Conservation (phyloP, 2,113 vertebrate genomes). For the Larimichthys polyactis region DNA sequence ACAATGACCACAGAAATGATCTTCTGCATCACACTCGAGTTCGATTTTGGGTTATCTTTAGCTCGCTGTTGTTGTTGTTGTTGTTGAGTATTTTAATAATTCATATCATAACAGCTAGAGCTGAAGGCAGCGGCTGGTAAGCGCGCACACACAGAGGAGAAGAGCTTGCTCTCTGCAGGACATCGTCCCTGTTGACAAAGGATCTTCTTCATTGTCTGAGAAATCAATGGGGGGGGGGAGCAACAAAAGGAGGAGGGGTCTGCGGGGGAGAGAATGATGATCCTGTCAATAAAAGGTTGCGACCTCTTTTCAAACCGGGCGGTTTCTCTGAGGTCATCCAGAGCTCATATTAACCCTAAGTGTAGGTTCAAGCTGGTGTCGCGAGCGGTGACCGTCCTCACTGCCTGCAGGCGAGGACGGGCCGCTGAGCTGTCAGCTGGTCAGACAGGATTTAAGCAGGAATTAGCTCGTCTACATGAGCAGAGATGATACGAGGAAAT, state of each 20-base stretch:
- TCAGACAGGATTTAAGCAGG: conserved; percentile 58
- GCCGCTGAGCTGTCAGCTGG: conserved; percentile 50
- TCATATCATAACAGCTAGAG: conserved; percentile 54
- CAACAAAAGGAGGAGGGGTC: conserved; percentile 66
- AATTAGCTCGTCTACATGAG: conserved; percentile 55
- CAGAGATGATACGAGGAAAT: conserved; percentile 36
- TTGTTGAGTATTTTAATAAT: conserved; percentile 59
- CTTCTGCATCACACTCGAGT: conserved; percentile 28
- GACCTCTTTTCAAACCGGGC: conserved; percentile 71
- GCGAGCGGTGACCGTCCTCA: neutral
- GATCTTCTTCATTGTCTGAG: conserved; percentile 71
- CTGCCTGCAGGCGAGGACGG: conserved; percentile 28
- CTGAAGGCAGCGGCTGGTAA: conserved; percentile 33
- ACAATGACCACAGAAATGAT: conserved; percentile 31
- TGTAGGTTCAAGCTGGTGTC: conserved; percentile 68
- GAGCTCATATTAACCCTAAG: conserved; percentile 66
- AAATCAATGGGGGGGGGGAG: conserved; percentile 62
- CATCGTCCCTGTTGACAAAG: conserved; percentile 68
- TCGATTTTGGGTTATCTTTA: conserved; percentile 16
- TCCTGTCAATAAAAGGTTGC: conserved; percentile 78
- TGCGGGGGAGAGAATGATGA: conserved; percentile 75
- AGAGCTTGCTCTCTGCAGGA: conserved; percentile 60
- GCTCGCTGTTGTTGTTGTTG: conserved; percentile 12
- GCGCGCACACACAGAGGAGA: conserved; percentile 18
- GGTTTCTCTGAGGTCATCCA: conserved; percentile 68